Conservation (phyloP, 2,113 vertebrate genomes). For the Hippocampus guttulatus region DNA sequence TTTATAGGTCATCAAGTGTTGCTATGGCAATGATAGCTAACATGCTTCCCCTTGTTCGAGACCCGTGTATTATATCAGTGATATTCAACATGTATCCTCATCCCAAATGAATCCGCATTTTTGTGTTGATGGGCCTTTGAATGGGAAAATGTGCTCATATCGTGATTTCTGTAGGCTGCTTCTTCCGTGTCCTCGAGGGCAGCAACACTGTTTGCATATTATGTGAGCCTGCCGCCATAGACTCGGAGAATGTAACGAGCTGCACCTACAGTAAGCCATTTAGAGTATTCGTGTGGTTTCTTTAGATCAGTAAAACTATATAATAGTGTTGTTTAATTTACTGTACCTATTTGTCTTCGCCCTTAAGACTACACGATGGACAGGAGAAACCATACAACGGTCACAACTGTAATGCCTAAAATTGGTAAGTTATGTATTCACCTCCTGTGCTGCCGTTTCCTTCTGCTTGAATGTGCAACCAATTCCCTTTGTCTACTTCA, state of each 20-base stretch:
- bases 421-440: conserved; percentile 64
- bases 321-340: conserved; percentile 1
- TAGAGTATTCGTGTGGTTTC: neutral
- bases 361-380: conserved; percentile 60
- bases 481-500: neutral
- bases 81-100: neutral
- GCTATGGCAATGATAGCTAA: neutral
- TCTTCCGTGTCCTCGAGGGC: conserved; percentile 75
- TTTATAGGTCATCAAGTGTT: neutral
- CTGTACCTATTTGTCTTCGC: conserved; percentile 1
- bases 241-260: conserved; percentile 69
- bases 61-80: neutral
- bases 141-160: neutral
- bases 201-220: conserved; percentile 78
- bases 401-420: conserved; percentile 63
- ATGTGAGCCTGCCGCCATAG: conserved; percentile 72
- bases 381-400: conserved; percentile 61
- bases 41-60: neutral
- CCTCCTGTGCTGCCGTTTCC: neutral
- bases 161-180: conserved; percentile 76
- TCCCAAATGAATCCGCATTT: neutral
- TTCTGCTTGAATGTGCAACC: neutral
- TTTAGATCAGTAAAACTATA: neutral
- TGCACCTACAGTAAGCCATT: conserved; percentile 77
- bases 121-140: neutral